Percentiles rank a stretch among this genome's conserved stretches.
Evolutionary conservation across 2,113 vertebrate genomes (phyloP).

Genomic region (Pachycephala philippinensis): DNA sequence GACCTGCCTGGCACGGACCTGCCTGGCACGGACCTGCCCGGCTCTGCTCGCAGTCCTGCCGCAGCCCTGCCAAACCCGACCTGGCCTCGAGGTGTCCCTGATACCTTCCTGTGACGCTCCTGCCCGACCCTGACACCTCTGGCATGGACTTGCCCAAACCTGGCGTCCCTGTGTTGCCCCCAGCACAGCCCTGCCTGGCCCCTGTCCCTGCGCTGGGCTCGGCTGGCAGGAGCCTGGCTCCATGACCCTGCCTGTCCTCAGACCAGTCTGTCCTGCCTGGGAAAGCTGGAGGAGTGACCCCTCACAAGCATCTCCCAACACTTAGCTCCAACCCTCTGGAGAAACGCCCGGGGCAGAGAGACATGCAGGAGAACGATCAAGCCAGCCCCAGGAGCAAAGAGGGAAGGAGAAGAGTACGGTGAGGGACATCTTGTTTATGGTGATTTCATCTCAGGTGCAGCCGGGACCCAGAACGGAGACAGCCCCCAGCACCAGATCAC

Average conservation of each 20-base stretch:
- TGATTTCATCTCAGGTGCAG: not conserved
- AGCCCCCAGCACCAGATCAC: not conserved
- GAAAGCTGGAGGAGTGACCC: not conserved
- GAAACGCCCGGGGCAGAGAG: not conserved
- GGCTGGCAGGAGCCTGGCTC: not conserved
- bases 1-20: not conserved
- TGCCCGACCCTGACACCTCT: not conserved
- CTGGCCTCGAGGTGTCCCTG: not conserved
- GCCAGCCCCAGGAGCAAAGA: not conserved
- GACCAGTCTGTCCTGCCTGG: not conserved
- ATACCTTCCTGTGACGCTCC: not conserved
- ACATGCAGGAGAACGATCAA: rapidly evolving
- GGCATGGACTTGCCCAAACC: not conserved
- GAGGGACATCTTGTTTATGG: not conserved
- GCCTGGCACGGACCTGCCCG: not conserved
- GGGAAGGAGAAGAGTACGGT: rapidly evolving
- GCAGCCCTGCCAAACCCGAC: not conserved
- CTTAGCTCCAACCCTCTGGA: not conserved
- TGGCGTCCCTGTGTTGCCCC: not conserved
- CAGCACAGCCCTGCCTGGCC: not conserved
- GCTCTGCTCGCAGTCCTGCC: not conserved
- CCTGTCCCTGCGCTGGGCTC: not conserved
- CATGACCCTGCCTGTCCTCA: rapidly evolving
- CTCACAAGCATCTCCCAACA: not conserved
- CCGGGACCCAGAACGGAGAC: not conserved